These are phyloP conservation scores for Eumacrocentrus americanus DNA, from an alignment of 2,888 invertebrate genomes.

Conservation along the genomic window DNA sequence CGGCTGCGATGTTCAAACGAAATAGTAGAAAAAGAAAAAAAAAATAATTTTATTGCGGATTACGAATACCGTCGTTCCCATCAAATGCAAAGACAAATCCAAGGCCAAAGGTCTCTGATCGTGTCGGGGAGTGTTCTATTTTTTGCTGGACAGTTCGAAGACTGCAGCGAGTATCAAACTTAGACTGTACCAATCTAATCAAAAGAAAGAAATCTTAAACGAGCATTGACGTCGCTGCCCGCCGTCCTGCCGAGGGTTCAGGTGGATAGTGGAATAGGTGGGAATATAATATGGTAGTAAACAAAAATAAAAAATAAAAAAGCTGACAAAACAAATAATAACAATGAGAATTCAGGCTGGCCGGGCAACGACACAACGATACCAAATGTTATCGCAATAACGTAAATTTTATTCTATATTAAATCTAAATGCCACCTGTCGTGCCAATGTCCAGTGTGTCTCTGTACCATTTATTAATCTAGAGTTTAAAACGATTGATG, in stretches of 20 bases:
- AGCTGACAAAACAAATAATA: slow-evolving; percentile 30
- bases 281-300: slow-evolving; percentile 26
- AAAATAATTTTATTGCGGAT: slow-evolving; percentile 23
- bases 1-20: slow-evolving; percentile 10
- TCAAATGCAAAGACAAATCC: slow-evolving; percentile 31
- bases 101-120: slow-evolving; percentile 47
- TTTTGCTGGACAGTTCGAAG: slow-evolving; percentile 57
- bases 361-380: slow-evolving; percentile 61
- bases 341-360: slow-evolving; percentile 45
- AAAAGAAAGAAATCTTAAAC: slow-evolving; percentile 46
- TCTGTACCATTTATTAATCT: slow-evolving; percentile 61
- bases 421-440: slow-evolving; percentile 63
- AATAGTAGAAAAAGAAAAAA: slow-evolving; percentile 30
- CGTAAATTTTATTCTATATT: slow-evolving; percentile 63
- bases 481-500: slow-evolving; percentile 50
- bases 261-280: slow-evolving; percentile 17
- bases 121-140: slow-evolving; percentile 56
- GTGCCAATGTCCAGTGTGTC: slow-evolving; percentile 63
- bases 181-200: slow-evolving; percentile 63
- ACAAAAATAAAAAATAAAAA: no score
- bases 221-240: slow-evolving; percentile 58
- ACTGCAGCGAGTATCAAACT: slow-evolving; percentile 61
- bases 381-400: slow-evolving; percentile 63
- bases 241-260: slow-evolving; percentile 41
- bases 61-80: slow-evolving; percentile 33